Evolutionary conservation across 2,888 invertebrate genomes (phyloP).

Genomic region (Sphinx pinastri): DNA sequence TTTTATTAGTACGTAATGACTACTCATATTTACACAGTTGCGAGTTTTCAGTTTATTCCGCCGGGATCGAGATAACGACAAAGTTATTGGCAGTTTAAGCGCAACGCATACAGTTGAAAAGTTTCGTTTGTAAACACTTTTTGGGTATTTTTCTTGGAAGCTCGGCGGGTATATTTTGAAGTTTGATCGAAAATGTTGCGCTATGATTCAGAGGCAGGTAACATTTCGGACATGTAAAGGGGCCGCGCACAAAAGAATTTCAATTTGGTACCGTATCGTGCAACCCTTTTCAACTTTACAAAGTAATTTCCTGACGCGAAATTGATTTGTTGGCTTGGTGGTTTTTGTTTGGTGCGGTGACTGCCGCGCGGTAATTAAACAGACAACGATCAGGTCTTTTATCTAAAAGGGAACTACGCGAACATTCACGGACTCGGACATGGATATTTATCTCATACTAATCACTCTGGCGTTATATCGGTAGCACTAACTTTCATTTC

Average conservation of each 20-base stretch:
- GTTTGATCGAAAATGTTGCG: slow-evolving; percentile 62
- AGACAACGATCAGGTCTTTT: slow-evolving; percentile 26
- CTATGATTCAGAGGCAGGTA: slow-evolving; percentile 71
- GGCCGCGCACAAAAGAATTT: slow-evolving; percentile 78
- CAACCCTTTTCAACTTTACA: slow-evolving; percentile 78
- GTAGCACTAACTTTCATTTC: no score
- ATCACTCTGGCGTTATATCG: no score
- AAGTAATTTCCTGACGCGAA: slow-evolving; percentile 80
- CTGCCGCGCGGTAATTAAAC: slow-evolving; percentile 70
- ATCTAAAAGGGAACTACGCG: not conserved
- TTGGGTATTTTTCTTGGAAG: slow-evolving; percentile 32
- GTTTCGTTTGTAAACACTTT: slow-evolving; percentile 37
- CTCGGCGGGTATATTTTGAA: slow-evolving; percentile 49
- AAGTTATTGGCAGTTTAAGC: slow-evolving; percentile 26
- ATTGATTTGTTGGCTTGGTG: slow-evolving; percentile 79
- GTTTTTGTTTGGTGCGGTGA: slow-evolving; percentile 73
- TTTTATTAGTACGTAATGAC: slow-evolving; percentile 21
- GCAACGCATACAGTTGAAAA: slow-evolving; percentile 31
- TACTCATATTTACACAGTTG: slow-evolving; percentile 18
- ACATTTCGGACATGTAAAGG: slow-evolving; percentile 76
- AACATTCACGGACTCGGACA: not conserved
- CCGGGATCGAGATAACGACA: slow-evolving; percentile 20
- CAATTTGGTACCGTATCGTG: slow-evolving; percentile 78
- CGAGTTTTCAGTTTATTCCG: slow-evolving; percentile 13
- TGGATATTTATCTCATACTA: no score